phyloP scores from a whole-genome alignment of 2,888 invertebrate species.

The Tetramorium bicarinatum region DNA sequence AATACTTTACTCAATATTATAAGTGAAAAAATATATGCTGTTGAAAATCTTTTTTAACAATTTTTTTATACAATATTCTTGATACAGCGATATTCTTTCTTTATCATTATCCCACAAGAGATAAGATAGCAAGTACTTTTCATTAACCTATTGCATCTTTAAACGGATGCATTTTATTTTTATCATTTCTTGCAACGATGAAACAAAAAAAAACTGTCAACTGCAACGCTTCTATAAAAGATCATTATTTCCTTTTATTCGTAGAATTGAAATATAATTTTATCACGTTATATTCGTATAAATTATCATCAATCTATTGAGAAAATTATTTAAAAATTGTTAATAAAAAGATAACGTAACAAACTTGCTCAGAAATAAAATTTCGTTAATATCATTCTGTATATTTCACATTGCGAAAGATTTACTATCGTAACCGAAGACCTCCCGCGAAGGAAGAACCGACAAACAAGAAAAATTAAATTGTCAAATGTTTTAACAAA shows the following conservation, averaged over 20 bases:
- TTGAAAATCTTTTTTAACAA: not conserved
- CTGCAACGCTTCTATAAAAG: not conserved
- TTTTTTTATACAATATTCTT: not conserved
- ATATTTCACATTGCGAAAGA: not conserved
- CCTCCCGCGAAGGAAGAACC: slow-evolving; percentile 19
- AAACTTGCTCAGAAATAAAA: not conserved
- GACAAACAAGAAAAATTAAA: slow-evolving; percentile 20
- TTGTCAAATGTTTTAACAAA: slow-evolving; percentile 1
- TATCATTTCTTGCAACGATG: not conserved
- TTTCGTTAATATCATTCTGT: not conserved
- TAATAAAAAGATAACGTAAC: not conserved
- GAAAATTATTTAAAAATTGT: not conserved
- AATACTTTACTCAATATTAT: not conserved
- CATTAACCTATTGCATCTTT: not conserved
- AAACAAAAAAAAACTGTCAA: not conserved
- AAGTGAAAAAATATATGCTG: slow-evolving; percentile 1
- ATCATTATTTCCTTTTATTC: not conserved
- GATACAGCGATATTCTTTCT: not conserved
- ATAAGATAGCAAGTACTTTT: slow-evolving; percentile 23
- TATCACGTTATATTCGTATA: not conserved
- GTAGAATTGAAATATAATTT: not conserved
- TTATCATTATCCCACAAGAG: slow-evolving; percentile 19
- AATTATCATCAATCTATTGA: not conserved
- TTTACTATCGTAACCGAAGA: not conserved
- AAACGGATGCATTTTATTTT: not conserved